These are phyloP conservation scores for Brachypodius melanocephalos DNA, from an alignment of 2,113 vertebrate genomes.

Conservation along the genomic window DNA sequence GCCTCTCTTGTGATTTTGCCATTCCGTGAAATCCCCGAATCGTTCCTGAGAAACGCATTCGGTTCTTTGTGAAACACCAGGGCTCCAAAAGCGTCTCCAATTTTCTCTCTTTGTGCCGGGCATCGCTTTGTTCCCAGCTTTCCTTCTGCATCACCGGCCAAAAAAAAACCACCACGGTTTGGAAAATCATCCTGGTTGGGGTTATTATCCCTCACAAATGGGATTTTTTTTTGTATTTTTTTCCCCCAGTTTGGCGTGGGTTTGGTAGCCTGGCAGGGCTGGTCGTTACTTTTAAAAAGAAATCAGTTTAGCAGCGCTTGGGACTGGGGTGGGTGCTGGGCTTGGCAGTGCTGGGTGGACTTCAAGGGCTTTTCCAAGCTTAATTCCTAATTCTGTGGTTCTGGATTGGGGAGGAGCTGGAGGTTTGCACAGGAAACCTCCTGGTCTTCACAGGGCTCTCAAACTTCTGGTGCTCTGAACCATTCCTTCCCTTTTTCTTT, in stretches of 20 bases:
- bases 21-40: not conserved
- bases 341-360: not conserved
- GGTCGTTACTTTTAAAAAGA: not conserved
- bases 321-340: not conserved
- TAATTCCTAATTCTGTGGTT: not conserved
- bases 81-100: not conserved
- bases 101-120: not conserved
- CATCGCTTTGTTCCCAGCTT: not conserved
- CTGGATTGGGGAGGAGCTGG: not conserved
- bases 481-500: not conserved
- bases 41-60: not conserved
- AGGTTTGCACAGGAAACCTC: not conserved
- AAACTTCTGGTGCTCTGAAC: not conserved
- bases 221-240: not conserved
- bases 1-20: rapidly evolving
- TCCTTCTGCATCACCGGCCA: not conserved
- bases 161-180: not conserved
- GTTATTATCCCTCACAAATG: not conserved
- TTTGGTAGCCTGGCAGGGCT: not conserved
- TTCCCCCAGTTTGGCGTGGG: not conserved
- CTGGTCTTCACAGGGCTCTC: not conserved
- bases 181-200: not conserved
- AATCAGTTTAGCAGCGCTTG: not conserved
- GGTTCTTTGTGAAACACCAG: not conserved
- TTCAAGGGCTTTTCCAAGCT: not conserved